Conservation (phyloP, 2,888 invertebrate species). For the Acrobeloides nanus region DNA sequence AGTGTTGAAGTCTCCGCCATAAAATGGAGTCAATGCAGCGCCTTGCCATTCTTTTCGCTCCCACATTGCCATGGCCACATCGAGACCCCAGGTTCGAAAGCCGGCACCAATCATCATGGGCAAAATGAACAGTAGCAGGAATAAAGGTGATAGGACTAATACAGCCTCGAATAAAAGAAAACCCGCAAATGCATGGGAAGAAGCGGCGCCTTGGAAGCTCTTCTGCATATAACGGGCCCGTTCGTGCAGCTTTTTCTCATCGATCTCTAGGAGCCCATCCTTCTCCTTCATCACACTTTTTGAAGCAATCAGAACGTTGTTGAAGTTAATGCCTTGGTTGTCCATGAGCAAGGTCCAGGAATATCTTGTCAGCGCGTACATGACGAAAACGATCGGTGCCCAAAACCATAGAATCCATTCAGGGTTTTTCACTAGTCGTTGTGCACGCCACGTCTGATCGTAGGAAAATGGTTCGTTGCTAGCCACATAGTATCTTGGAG, state of each 20-base stretch:
- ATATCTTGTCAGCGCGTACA: conserved; percentile 20
- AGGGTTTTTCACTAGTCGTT: conserved; percentile 18
- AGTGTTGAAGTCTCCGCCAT: neutral
- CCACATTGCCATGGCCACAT: conserved; percentile 23
- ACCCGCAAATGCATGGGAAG: conserved; percentile 21
- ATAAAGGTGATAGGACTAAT: conserved; percentile 16
- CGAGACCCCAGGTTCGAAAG: conserved; percentile 20
- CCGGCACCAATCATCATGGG: conserved; percentile 19
- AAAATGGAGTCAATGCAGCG: conserved; percentile 10
- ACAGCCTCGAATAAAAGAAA: conserved; percentile 15
- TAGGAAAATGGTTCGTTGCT: conserved; percentile 16
- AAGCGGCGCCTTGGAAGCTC: conserved; percentile 19
- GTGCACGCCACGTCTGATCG: conserved; percentile 15
- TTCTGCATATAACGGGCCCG: conserved; percentile 17
- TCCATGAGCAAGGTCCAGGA: conserved; percentile 19
- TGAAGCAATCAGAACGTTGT: conserved; percentile 18
- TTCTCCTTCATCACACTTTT: conserved; percentile 15
- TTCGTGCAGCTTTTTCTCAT: conserved; percentile 18
- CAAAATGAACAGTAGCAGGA: conserved; percentile 15
- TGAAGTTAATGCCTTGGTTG: conserved; percentile 22
- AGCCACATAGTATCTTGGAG: conserved; percentile 17
- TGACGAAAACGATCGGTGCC: conserved; percentile 18
- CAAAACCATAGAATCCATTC: too few species aligned
- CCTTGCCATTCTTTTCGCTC: conserved; percentile 19
- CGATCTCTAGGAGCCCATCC: conserved; percentile 19